phyloP scores from a whole-genome alignment of 1,140 invertebrate genomes.

The Apocrypta bakeri region DNA sequence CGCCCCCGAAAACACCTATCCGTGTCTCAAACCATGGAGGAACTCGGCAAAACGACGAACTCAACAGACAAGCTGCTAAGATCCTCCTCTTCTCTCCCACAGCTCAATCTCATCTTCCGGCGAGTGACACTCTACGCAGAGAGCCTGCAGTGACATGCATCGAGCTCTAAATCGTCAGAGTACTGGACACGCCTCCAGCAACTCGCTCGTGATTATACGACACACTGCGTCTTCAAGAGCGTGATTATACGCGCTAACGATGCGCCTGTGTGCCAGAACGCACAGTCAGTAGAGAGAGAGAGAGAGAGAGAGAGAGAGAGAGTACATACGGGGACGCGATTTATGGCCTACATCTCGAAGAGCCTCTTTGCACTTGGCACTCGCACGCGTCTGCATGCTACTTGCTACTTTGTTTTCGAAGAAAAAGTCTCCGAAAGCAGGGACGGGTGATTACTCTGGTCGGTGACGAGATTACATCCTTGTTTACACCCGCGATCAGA shows the following conservation, averaged over 20 bases:
- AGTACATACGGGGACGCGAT: background rate
- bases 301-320: too few species aligned
- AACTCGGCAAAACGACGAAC: too few species aligned
- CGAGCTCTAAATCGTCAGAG: slow-evolving; percentile 11
- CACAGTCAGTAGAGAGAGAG: too few species aligned
- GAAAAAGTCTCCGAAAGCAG: too few species aligned
- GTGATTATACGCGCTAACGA: slow-evolving; percentile 20
- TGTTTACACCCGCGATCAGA: too few species aligned
- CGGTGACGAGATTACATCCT: too few species aligned
- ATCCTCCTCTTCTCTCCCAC: background rate
- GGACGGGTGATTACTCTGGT: background rate
- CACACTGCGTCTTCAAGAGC: background rate
- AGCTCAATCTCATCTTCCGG: background rate
- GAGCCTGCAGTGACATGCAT: background rate
- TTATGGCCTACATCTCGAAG: slow-evolving; percentile 4
- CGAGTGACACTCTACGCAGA: background rate
- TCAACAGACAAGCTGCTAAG: too few species aligned
- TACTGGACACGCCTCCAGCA: slow-evolving; percentile 10
- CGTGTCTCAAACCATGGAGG: too few species aligned
- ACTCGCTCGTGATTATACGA: slow-evolving; percentile 8
- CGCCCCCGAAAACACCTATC: too few species aligned
- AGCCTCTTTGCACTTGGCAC: background rate
- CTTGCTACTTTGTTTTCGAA: background rate
- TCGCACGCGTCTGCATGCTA: background rate
- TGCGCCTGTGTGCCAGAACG: background rate